Conservation (phyloP, 2,113 vertebrate species). For the Egretta garzetta region DNA sequence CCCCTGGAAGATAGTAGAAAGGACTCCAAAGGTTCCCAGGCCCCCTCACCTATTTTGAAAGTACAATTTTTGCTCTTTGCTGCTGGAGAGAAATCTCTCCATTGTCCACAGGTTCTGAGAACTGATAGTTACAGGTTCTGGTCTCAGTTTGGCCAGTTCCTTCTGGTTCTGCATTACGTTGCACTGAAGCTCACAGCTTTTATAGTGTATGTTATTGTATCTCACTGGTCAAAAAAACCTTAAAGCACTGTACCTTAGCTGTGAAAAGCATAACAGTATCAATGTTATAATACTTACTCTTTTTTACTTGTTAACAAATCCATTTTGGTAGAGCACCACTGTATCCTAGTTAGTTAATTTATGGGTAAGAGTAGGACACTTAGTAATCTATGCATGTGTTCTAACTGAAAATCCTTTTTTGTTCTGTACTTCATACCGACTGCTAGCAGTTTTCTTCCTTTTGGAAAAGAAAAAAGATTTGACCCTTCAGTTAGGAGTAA, state of each 20-base stretch:
- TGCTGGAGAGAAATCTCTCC: not conserved
- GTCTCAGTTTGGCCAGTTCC: not conserved
- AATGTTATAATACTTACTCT: not conserved
- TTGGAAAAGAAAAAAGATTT: not conserved
- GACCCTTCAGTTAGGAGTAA: not conserved
- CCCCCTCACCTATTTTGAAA: not conserved
- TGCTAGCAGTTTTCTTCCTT: not conserved
- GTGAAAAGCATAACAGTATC: not conserved
- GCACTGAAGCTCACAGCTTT: constrained; percentile 1
- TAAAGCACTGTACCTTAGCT: not conserved
- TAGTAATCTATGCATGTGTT: not conserved
- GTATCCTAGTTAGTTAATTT: not conserved
- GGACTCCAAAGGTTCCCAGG: not conserved
- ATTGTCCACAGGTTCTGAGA: not conserved
- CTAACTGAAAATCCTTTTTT: not conserved
- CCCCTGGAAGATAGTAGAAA: not conserved
- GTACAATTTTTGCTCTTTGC: not conserved
- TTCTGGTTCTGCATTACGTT: not conserved
- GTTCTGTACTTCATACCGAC: not conserved
- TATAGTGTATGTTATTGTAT: not conserved
- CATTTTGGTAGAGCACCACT: constrained; percentile 27
- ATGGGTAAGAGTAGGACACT: not conserved
- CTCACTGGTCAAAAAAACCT: not conserved
- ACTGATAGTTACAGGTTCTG: not conserved
- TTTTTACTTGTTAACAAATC: not conserved